Conservation (phyloP, 2,888 invertebrate genomes). For the Brachycybe producta region DNA sequence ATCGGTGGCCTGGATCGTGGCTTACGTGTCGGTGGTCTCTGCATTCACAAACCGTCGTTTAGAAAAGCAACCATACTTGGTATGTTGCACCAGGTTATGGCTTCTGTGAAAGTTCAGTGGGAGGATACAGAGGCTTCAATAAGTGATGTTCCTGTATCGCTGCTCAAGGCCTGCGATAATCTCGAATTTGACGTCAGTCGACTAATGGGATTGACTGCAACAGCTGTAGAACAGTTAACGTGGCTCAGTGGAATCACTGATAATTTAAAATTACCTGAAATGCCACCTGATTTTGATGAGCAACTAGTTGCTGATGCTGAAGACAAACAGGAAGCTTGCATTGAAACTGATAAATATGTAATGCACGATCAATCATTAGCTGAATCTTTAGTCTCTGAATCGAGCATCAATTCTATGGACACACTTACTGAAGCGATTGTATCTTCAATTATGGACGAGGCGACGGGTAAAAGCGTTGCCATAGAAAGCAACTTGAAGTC, state of each 20-base stretch:
- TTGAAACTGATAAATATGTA: too few species aligned
- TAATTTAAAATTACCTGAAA: constrained; percentile 32
- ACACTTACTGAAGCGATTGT: constrained; percentile 41
- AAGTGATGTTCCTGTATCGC: constrained; percentile 36
- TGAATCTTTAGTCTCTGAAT: too few species aligned
- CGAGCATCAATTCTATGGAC: constrained; percentile 26
- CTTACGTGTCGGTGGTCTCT: too few species aligned
- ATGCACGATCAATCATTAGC: neutral
- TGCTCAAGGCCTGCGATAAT: constrained; percentile 41
- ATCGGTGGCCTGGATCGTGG: too few species aligned
- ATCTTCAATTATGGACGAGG: constrained; percentile 41
- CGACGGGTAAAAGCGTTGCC: too few species aligned
- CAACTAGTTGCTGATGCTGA: neutral
- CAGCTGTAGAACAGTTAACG: constrained; percentile 41
- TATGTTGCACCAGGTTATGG: too few species aligned
- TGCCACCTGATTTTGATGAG: constrained; percentile 4
- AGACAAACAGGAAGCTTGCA: neutral
- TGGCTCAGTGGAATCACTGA: constrained; percentile 43
- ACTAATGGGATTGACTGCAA: constrained; percentile 39
- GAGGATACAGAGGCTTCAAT: too few species aligned
- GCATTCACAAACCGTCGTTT: too few species aligned
- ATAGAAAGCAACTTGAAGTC: constrained; percentile 22
- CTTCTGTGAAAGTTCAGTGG: too few species aligned
- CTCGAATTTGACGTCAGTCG: constrained; percentile 39
- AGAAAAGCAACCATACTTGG: too few species aligned